Percentiles rank a stretch among this genome's conserved stretches.
phyloP scores from a whole-genome alignment of 1,140 invertebrate species.

The Drosophila sechellia region DNA sequence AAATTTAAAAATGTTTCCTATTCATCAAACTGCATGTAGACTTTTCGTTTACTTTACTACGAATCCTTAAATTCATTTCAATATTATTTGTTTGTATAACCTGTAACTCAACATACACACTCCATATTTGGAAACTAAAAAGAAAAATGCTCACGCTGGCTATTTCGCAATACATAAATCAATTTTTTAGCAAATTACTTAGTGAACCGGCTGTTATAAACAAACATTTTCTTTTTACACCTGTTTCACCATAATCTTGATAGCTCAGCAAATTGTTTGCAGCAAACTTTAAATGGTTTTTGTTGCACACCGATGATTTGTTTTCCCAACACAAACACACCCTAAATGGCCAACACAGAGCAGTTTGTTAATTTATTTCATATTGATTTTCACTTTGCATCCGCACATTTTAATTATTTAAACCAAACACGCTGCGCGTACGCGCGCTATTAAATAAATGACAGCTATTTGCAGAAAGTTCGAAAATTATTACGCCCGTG shows the following conservation, averaged over 20 bases:
- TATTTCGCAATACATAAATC: background rate
- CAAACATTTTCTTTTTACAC: conserved; percentile 21
- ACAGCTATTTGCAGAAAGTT: conserved; percentile 42
- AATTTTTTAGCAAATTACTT: background rate
- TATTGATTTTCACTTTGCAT: conserved; percentile 31
- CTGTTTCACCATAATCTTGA: conserved; percentile 55
- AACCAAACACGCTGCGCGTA: conserved; percentile 22
- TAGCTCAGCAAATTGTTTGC: conserved; percentile 51
- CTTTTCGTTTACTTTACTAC: too few relatives aligned
- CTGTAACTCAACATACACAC: too few relatives aligned
- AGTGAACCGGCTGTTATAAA: conserved; percentile 2
- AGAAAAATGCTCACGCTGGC: too few relatives aligned
- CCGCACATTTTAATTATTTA: conserved; percentile 53
- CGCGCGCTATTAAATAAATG: conserved; percentile 63
- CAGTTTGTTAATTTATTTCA: conserved; percentile 44
- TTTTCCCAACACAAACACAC: conserved; percentile 24
- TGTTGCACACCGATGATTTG: conserved; percentile 52
- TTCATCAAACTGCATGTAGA: too few relatives aligned
- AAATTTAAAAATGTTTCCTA: too few relatives aligned
- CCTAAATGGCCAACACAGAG: conserved; percentile 22
- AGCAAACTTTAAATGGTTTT: conserved; percentile 53
- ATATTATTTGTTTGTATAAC: too few relatives aligned
- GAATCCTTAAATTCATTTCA: too few relatives aligned
- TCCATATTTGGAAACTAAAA: too few relatives aligned
- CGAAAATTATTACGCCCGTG: conserved; percentile 29